Conservation (phyloP, 2,113 vertebrate genomes). For the Siniperca chuatsi region DNA sequence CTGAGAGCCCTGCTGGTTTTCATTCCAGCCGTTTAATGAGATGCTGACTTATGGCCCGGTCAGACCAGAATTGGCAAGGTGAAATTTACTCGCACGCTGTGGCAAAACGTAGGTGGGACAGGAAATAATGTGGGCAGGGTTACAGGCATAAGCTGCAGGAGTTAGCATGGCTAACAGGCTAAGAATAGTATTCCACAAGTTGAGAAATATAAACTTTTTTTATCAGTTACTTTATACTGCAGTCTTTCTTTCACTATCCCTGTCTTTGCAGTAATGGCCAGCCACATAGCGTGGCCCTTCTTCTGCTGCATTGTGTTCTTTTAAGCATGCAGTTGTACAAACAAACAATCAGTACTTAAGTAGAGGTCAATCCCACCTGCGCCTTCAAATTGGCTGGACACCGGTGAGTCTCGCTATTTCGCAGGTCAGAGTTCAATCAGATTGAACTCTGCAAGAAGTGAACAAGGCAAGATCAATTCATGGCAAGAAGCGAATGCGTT, state of each 20-base stretch:
- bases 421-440: slow-evolving; percentile 47
- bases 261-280: slow-evolving; percentile 21
- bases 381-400: slow-evolving; percentile 47
- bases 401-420: slow-evolving; percentile 1
- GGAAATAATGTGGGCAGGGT: slow-evolving; percentile 19
- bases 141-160: slow-evolving; percentile 19
- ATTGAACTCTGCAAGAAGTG: slow-evolving; percentile 29
- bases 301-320: slow-evolving; percentile 21
- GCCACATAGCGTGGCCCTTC: neutral
- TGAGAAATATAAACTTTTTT: slow-evolving; percentile 29
- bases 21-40: slow-evolving; percentile 58
- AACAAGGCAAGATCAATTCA: slow-evolving; percentile 33
- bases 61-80: slow-evolving; percentile 43
- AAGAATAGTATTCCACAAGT: slow-evolving; percentile 13
- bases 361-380: slow-evolving; percentile 55
- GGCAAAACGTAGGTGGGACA: slow-evolving; percentile 36
- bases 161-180: slow-evolving; percentile 9
- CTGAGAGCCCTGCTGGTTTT: slow-evolving; percentile 46
- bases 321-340: slow-evolving; percentile 57
- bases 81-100: slow-evolving; percentile 37
- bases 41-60: slow-evolving; percentile 47
- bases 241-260: neutral
- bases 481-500: slow-evolving; percentile 6
- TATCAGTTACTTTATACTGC: neutral
- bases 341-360: slow-evolving; percentile 69